Base-by-base conservation (phyloP, 2,888 invertebrate species). In the Agriopis leucophaearia region DNA sequence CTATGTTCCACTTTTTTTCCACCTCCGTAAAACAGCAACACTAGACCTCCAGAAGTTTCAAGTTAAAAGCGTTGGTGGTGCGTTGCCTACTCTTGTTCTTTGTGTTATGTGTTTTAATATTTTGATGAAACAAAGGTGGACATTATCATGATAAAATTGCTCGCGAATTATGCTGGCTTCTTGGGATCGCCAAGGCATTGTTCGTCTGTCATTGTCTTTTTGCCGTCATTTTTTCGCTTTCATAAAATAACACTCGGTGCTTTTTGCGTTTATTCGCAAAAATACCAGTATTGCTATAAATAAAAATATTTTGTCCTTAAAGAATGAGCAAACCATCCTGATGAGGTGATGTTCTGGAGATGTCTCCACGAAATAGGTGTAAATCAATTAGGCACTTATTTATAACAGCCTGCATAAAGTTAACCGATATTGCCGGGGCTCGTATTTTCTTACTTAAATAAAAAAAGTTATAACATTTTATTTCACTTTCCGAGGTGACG, bases 401-500 rank as follows among this genome's bases (percentile, higher is more conserved):
- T 57, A 64, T 64, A 67, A 63, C 58, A 47, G 58, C 57, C 27
- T 36, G 47, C 48, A 54, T 68, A 60, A 70, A 66, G 57, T 65
- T 71, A 64, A 68, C 60, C 60, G 66, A 69, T 69, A 72, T 79
- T 80, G 75, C 76, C 70, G 61, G 54, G 66, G 69, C 65, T 74
- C 68, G 75, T 77, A 77, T 77, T 73, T 77, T 78, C 80, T 78
- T 77, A 70, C 72, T 75, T 78, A 75, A 75, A 83, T 86, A 85
- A 84, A 84, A n/a, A 84, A 83, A 78, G 78, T 80, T 82, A 83
- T 84, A 81, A 81, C 80, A 76, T 86, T 87, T 87, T 87, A 87
- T 88, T 87, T 82, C 83, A 84, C 83, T 87, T 84, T 79, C 78
- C 76, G 77, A 85, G 83, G 84, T 85, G 83, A 85, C 82, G 82